Base-by-base conservation (phyloP, 2,113 vertebrate species). In the Phaethornis superciliosus region DNA sequence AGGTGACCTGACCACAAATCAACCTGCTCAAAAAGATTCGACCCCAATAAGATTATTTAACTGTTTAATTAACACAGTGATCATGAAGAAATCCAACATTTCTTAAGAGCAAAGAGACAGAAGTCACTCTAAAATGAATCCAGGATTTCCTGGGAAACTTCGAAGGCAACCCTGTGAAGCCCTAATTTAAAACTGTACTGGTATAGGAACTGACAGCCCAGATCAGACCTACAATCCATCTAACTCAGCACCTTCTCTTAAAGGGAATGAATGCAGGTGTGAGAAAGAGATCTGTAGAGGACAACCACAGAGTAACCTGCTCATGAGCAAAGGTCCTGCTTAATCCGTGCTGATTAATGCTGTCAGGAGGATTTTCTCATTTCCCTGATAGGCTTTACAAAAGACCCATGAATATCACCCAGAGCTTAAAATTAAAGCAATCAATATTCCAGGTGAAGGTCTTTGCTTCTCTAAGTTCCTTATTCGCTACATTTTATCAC, bases 291-390 rank as follows among this genome's bases (percentile, higher is more conserved):
- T 40, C 78, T 62, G 60, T 1, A 28, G 37, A 72, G 81, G 75
- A 90, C 80, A 74, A 59, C 27, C 86, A 59, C 27, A 67, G 76
- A 63, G 68, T 33, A 94, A 58, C 82, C 76, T 90, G 85, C 85
- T 71, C 90, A 95, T 35, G 24, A 84, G 72, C 58, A 3, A 82
- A 89, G 65, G 37, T 82, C 70, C 70, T 79, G 58, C 27, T 81
- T 95, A 94, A 96, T 81, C 92, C 89, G 81, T 1, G 2, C 70
- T 51, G 63, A 90, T 94, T 91, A 92, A 69, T 28, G 59, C 91
- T 87, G 81, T 49, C 91, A 91, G 81, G n/a, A 89, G 67, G 93
- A 94, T 94, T 89, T 92, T 89, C 94, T 92, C 67, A 87, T 94
- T 89, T 85, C 95, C 69, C 28, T 76, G 78, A 92, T 28, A 92